Base-by-base conservation (phyloP, 2,888 invertebrate genomes). In the Agrotis clavis region DNA sequence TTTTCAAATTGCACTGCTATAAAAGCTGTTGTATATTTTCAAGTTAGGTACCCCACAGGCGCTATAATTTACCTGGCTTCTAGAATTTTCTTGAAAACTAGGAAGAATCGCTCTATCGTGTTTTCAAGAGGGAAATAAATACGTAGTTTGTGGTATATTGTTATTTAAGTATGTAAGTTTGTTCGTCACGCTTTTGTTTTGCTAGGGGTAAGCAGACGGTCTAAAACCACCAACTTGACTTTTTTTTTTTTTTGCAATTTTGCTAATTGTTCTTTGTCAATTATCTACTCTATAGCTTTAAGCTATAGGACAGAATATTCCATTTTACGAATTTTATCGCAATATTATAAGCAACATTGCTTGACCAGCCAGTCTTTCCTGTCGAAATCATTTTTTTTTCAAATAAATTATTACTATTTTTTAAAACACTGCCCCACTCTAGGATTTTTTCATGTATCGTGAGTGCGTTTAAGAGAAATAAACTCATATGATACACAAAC, bases 1-100 rank as follows among this genome's bases (percentile, higher is more conserved):
- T 72, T 79, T 62, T 59, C 63, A 77, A 77, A 72, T 68, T 67
- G 62, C 59, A 57, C 67, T 19, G 51, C 18, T 45, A 56, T 72
- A 68, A 81, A 76, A 76, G 65, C 81, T 76, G 62, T 76, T 81
- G 71, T 76, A 76, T 76, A 70, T 76, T 69, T 54, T 50, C 25
- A 54, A 70, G 48, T 59, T 54, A 75, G 51, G 64, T 66, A 64
- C 47, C 65, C 66, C 77, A 59, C 53, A 47, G 59, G 77, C 13
- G 35, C 48, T 35, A 66, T 78, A 56, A 62, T 66, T 77, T 74
- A 66, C 61, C 74, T 79, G 21, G 51, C 48, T 50, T 59, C 54
- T 47, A 25, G 56, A 73, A 56, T 53, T 60, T 79, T 62, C 66
- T 57, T 13, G 47, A 41, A 61, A 61, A 56, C 21, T 78, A 21